A percentile compares a stretch with the other conserved stretches of the same genome.
These are phyloP conservation scores for Tyria jacobaeae DNA, from an alignment of 2,888 invertebrate species.

Conservation along the genomic window DNA sequence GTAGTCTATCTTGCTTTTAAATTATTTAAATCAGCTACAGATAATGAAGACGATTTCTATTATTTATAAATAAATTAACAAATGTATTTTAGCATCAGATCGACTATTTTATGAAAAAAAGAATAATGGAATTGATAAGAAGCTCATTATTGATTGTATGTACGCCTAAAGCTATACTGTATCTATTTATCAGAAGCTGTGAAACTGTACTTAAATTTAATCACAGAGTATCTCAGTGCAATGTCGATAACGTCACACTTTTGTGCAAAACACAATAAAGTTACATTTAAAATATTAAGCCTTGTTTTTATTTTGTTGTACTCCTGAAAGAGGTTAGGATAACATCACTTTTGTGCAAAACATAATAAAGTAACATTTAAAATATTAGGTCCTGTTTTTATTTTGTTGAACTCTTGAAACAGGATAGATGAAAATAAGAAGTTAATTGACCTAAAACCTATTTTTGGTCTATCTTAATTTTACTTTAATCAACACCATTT, in stretches of 20 bases:
- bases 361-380: no score
- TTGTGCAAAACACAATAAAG: slow-evolving; percentile 82
- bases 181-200: slow-evolving; percentile 81
- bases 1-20: slow-evolving; percentile 40
- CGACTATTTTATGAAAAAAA: slow-evolving; percentile 66
- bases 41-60: slow-evolving; percentile 39
- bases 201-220: slow-evolving; percentile 84
- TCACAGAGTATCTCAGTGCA: slow-evolving; percentile 82
- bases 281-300: slow-evolving; percentile 52
- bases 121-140: slow-evolving; percentile 73
- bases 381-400: no score
- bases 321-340: no score
- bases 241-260: slow-evolving; percentile 81
- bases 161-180: slow-evolving; percentile 63
- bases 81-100: slow-evolving; percentile 71
- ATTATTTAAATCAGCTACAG: slow-evolving; percentile 40
- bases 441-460: no score
- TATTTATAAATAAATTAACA: slow-evolving; percentile 45
- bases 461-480: no score
- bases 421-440: no score
- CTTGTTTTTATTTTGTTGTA: neutral
- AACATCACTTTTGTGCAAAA: no score
- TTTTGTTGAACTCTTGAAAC: no score
- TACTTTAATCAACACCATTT: no score
- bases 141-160: slow-evolving; percentile 55